phyloP scores from a whole-genome alignment of 1,140 invertebrate genomes.

The Drosophila serrata region DNA sequence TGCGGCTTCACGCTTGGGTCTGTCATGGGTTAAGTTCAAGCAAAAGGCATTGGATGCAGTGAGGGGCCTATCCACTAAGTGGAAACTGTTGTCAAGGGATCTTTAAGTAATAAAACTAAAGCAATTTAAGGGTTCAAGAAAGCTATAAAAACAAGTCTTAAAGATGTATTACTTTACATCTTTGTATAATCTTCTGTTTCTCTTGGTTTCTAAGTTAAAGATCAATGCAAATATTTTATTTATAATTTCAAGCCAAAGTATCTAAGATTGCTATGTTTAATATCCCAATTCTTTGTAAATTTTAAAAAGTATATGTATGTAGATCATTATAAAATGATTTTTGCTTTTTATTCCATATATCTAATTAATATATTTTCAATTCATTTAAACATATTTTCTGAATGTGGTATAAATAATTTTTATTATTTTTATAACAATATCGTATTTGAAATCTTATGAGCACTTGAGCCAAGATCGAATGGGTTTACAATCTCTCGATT shows the following conservation, averaged over 20 bases:
- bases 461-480: background rate
- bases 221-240: too few relatives aligned
- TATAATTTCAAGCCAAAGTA: background rate
- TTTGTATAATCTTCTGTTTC: background rate
- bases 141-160: background rate
- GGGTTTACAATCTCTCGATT: background rate
- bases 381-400: background rate
- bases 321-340: too few relatives aligned
- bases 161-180: background rate
- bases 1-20: constrained; percentile 40
- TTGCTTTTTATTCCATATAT: background rate
- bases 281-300: background rate
- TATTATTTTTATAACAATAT: too few relatives aligned
- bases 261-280: too few relatives aligned
- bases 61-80: constrained; percentile 7
- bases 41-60: constrained; percentile 2
- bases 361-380: background rate
- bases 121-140: background rate
- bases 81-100: background rate
- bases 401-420: too few relatives aligned
- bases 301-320: background rate
- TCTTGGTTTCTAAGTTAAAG: background rate
- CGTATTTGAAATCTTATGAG: too few relatives aligned
- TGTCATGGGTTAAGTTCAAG: constrained; percentile 54
- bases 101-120: background rate